Evolutionary conservation across 2,797 vertebrate genomes (phyloP).

Genomic region (Platyrinchus mystaceus): DNA sequence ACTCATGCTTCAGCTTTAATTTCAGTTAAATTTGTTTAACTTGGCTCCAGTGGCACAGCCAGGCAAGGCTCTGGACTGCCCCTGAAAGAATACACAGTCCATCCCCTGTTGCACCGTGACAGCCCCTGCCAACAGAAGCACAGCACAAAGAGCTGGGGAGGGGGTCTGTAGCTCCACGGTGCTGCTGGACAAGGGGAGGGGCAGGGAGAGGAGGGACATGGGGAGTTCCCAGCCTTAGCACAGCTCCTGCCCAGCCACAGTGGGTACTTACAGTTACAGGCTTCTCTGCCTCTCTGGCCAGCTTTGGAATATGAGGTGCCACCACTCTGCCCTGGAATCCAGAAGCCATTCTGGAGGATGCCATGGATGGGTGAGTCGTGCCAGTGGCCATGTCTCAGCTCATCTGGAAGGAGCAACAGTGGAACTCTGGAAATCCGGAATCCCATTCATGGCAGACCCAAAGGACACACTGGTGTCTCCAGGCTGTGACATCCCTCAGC

Average conservation of each 20-base stretch:
- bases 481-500: neutral
- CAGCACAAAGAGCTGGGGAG: neutral
- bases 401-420: conserved; percentile 16
- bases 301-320: conserved; percentile 53
- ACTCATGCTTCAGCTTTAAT: neutral
- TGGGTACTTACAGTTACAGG: conserved; percentile 16
- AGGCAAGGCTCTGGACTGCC: neutral
- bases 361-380: neutral
- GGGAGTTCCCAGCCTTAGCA: neutral
- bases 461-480: neutral
- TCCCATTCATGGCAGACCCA: neutral
- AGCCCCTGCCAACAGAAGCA: neutral
- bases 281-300: conserved; percentile 63
- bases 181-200: neutral
- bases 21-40: neutral
- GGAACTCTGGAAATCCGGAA: neutral
- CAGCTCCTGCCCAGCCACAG: neutral
- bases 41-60: neutral
- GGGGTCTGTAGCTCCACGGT: neutral
- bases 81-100: neutral
- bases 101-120: fast-evolving
- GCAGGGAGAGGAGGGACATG: fast-evolving
- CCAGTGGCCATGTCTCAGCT: conserved; percentile 62
- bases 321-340: conserved; percentile 65
- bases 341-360: conserved; percentile 35